Evolutionary conservation across 2,113 vertebrate genomes (phyloP).

Genomic region (Progne subis): DNA sequence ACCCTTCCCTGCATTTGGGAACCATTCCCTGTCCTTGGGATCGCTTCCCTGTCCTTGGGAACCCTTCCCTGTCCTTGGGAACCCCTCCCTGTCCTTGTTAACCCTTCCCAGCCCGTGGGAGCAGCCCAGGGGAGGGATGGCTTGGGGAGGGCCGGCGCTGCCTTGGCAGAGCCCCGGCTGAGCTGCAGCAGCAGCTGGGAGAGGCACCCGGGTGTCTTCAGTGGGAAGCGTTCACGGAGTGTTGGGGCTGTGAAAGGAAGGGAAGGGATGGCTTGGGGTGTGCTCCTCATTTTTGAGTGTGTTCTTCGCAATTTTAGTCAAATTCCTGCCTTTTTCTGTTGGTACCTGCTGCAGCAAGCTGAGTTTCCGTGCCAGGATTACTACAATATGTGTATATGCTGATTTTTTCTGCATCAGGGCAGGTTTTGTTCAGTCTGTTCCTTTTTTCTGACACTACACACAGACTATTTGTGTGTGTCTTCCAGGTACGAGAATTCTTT

Average conservation of each 20-base stretch:
- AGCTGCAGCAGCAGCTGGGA: background rate
- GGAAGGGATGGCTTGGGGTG: background rate
- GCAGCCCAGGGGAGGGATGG: background rate
- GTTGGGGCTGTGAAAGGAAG: fast-evolving
- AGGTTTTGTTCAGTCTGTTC: background rate
- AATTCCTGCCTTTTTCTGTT: background rate
- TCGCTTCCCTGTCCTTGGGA: no score
- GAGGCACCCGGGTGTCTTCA: fast-evolving
- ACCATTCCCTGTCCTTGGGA: no score
- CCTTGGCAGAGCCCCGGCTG: background rate
- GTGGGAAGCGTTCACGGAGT: fast-evolving
- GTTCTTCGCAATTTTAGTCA: background rate
- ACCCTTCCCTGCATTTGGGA: no score
- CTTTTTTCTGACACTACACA: background rate
- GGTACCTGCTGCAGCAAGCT: background rate
- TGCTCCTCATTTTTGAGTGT: fast-evolving
- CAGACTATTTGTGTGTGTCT: background rate
- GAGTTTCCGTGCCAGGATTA: background rate
- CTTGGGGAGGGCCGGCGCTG: background rate
- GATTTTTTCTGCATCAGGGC: background rate
- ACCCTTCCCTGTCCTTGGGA: no score
- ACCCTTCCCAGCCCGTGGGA: no score
- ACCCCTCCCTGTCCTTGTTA: no score
- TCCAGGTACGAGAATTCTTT: slow-evolving; percentile 4
- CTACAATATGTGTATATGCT: fast-evolving